A percentile compares a stretch with the other conserved stretches of the same genome.
phyloP scores from a whole-genome alignment of 2,888 invertebrate genomes.

The Sylvicola fuscatus region DNA sequence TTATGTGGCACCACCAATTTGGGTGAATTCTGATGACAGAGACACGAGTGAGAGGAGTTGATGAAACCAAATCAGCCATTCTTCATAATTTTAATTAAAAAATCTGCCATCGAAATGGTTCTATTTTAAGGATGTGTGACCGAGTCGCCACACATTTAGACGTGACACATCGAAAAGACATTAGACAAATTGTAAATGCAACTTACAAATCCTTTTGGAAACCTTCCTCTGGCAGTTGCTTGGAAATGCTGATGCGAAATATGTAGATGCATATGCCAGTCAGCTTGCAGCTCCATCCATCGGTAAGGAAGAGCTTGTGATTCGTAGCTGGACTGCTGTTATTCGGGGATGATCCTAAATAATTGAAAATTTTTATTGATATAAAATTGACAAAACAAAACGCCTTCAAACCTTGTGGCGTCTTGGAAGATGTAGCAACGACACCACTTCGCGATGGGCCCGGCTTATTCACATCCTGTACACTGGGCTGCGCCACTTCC shows the following conservation, averaged over 20 bases:
- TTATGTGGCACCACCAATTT: no score
- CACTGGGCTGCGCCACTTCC: conserved; percentile 28
- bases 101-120: no score
- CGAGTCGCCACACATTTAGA: no score
- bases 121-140: no score
- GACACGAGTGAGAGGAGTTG: no score
- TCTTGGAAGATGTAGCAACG: conserved; percentile 25
- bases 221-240: conserved; percentile 80
- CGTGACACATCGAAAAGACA: no score
- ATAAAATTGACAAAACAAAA: not conserved
- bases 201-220: conserved; percentile 64
- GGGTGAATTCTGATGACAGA: no score
- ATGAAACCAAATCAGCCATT: no score
- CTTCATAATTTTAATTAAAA: no score
- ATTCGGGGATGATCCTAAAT: conserved; percentile 18
- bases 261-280: conserved; percentile 72
- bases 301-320: conserved; percentile 66
- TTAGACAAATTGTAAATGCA: not conserved
- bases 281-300: conserved; percentile 62
- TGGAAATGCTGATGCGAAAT: conserved; percentile 62
- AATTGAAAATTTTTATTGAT: not conserved
- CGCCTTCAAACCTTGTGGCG: conserved; percentile 24
- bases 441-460: conserved; percentile 26
- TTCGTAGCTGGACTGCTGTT: conserved; percentile 22
- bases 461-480: conserved; percentile 24